Evolutionary conservation across 1,140 invertebrate species (phyloP).

Genomic region (Vollenhovia emeryi): DNA sequence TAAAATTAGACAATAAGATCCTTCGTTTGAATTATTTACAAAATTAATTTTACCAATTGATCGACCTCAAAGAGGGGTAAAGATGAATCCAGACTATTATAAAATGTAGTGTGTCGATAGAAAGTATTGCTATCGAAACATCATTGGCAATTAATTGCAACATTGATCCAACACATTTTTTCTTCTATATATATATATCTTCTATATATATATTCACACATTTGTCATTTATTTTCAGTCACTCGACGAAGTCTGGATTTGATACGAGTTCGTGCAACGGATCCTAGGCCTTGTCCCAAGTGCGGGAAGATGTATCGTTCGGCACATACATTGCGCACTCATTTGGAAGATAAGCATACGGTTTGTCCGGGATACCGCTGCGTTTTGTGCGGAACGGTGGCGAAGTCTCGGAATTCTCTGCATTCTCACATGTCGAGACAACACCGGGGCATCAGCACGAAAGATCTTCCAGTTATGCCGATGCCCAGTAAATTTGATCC

Average conservation of each 20-base stretch:
- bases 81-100: too few species aligned
- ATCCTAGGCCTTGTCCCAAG: conserved; percentile 95
- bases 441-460: conserved; percentile 96
- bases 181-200: not conserved
- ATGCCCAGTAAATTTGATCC: conserved; percentile 97
- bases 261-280: conserved; percentile 94
- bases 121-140: not conserved
- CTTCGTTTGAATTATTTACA: not conserved
- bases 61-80: not conserved
- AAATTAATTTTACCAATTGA: not conserved
- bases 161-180: not conserved
- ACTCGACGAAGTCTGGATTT: conserved; percentile 92
- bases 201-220: not conserved
- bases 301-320: conserved; percentile 97
- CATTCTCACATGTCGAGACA: conserved; percentile 97
- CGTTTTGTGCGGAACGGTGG: conserved; percentile 95
- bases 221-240: conserved; percentile 85
- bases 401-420: conserved; percentile 95
- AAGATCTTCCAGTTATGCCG: conserved; percentile 95
- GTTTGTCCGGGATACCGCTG: conserved; percentile 96
- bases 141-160: not conserved
- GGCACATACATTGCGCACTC: conserved; percentile 95
- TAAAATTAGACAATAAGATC: not conserved
- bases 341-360: conserved; percentile 96
- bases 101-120: not conserved